Evolutionary conservation across 2,113 vertebrate genomes (phyloP).

Genomic region (Dryoscopus gambensis): DNA sequence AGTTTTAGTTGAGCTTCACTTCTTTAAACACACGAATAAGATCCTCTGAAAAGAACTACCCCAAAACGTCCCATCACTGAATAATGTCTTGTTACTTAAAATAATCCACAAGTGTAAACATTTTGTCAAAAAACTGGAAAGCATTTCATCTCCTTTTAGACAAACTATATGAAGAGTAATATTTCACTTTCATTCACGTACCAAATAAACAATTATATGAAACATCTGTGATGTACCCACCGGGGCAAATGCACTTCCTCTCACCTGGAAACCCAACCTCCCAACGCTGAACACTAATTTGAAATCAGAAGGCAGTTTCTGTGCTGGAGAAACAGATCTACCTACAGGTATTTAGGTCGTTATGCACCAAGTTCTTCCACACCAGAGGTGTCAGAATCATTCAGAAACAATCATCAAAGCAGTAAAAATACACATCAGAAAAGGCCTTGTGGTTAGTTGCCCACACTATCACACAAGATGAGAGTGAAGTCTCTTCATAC

Average conservation of each 20-base stretch:
- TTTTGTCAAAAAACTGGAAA: not conserved
- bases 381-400: not conserved
- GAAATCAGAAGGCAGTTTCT: not conserved
- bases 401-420: not conserved
- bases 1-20: not conserved
- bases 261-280: not conserved
- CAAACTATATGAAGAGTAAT: not conserved
- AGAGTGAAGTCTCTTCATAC: not conserved
- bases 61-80: not conserved
- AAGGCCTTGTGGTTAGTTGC: not conserved
- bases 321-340: not conserved
- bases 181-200: not conserved
- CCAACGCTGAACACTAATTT: not conserved
- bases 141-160: not conserved
- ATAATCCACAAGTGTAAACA: not conserved
- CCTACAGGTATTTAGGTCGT: not conserved
- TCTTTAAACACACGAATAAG: not conserved
- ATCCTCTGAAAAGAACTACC: not conserved
- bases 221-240: not conserved
- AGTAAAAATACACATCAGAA: not conserved
- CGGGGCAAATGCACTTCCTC: not conserved
- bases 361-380: not conserved
- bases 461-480: not conserved
- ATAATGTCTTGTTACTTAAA: not conserved
- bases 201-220: not conserved